These are phyloP conservation scores for Neoniphon sammara DNA, from an alignment of 2,797 vertebrate genomes.

Conservation along the genomic window DNA sequence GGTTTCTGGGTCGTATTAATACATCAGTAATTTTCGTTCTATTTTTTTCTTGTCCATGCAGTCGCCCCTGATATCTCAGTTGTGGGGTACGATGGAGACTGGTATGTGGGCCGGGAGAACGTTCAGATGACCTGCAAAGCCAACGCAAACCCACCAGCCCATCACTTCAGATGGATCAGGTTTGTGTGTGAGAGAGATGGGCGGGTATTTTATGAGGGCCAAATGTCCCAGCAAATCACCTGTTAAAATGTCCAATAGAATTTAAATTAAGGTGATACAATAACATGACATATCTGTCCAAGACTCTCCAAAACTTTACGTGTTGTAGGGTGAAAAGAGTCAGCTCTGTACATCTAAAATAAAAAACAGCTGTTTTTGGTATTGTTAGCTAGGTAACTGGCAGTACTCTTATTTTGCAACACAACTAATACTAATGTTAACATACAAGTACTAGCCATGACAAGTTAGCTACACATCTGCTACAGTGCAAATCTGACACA, in stretches of 20 bases:
- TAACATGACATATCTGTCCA: no score
- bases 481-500: no score
- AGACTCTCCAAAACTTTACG: no score
- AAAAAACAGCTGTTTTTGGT: no score
- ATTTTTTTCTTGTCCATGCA: slow-evolving; percentile 64
- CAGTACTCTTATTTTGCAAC: no score
- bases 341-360: no score
- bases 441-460: no score
- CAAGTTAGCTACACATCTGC: no score
- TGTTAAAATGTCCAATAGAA: background rate
- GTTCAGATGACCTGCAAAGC: slow-evolving; percentile 95
- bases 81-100: slow-evolving; percentile 95
- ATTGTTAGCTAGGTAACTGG: no score
- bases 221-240: background rate
- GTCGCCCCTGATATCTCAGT: slow-evolving; percentile 95
- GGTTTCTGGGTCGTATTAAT: background rate
- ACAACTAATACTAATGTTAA: no score
- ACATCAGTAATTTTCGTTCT: background rate
- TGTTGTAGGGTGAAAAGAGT: no score
- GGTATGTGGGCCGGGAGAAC: slow-evolving; percentile 92
- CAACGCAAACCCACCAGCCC: slow-evolving; percentile 94
- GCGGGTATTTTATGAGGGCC: background rate
- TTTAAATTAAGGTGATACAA: no score
- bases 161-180: slow-evolving; percentile 95
- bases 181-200: slow-evolving; percentile 68